phyloP scores from a whole-genome alignment of 2,888 invertebrate species.

The Hirtodrosophila trivittata region DNA sequence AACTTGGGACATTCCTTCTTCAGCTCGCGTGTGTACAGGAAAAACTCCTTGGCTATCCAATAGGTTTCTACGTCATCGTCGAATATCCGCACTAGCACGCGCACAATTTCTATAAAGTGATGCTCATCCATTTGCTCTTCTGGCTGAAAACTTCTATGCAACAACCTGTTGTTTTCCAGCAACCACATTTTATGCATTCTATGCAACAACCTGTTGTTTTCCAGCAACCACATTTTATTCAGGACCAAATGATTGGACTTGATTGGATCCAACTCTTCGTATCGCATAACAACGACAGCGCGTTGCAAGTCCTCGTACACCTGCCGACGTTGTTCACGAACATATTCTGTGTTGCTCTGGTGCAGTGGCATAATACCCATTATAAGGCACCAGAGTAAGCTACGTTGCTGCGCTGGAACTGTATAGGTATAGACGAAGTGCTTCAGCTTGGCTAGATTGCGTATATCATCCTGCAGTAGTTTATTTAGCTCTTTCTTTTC shows the following conservation, averaged over 20 bases:
- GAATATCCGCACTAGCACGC: conserved; percentile 88
- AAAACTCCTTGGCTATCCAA: conserved; percentile 92
- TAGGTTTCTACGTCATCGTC: conserved; percentile 91
- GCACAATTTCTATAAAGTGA: conserved; percentile 87
- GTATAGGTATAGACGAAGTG: conserved; percentile 94
- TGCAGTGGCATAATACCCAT: conserved; percentile 92
- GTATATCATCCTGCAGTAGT: conserved; percentile 91
- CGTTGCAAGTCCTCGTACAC: conserved; percentile 90
- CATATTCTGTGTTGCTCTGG: conserved; percentile 90
- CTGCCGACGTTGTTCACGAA: conserved; percentile 88
- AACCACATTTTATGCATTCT: conserved; percentile 90
- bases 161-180: conserved; percentile 87
- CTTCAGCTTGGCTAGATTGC: conserved; percentile 88
- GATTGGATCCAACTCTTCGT: conserved; percentile 86
- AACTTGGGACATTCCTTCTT: conserved; percentile 87
- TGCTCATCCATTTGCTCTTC: conserved; percentile 84
- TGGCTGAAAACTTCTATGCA: conserved; percentile 56
- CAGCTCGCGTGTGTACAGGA: conserved; percentile 88
- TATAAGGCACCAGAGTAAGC: conserved; percentile 92
- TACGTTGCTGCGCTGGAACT: conserved; percentile 91
- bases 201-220: conserved; percentile 78
- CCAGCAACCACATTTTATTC: conserved; percentile 92
- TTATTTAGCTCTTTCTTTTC: conserved; percentile 96
- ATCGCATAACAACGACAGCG: conserved; percentile 88
- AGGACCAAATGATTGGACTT: conserved; percentile 88